These are phyloP conservation scores for Dendrocincla tyrannina DNA, from an alignment of 2,797 vertebrate species.

Conservation along the genomic window DNA sequence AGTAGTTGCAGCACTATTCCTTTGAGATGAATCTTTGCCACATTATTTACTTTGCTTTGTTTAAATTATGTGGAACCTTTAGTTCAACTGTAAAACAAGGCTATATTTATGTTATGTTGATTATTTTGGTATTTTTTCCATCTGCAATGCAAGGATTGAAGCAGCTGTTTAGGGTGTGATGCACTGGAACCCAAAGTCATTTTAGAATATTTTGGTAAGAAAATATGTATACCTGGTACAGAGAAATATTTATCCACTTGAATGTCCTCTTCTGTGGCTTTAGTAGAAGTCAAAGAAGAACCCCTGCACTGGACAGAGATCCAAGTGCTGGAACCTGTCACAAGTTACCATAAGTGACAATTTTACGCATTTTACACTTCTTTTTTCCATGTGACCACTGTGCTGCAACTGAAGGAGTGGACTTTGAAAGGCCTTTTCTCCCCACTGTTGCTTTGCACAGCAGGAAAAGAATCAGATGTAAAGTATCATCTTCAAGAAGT, in stretches of 20 bases:
- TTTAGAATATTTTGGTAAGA: not conserved
- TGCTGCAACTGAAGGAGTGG: not conserved
- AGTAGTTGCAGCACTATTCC: slow-evolving; percentile 64
- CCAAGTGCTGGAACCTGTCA: not conserved
- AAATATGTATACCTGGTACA: not conserved
- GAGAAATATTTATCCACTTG: not conserved
- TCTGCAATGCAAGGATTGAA: not conserved
- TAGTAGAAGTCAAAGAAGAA: not conserved
- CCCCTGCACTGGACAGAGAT: not conserved
- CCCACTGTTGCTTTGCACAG: not conserved
- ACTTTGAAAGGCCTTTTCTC: not conserved
- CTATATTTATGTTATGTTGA: not conserved
- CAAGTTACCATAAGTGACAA: not conserved
- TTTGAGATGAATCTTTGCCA: slow-evolving; percentile 70
- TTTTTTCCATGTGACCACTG: not conserved
- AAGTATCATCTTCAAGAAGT: not conserved
- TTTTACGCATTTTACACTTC: not conserved
- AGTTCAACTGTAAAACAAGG: not conserved
- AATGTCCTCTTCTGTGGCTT: not conserved
- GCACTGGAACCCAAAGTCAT: not conserved
- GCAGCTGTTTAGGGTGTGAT: not conserved
- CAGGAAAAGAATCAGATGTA: not conserved
- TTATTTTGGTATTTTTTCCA: not conserved
- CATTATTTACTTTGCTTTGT: slow-evolving; percentile 72
- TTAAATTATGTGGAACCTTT: slow-evolving; percentile 60